Evolutionary conservation across 2,797 vertebrate genomes (phyloP).

Genomic region (Leucoraja ocellata): DNA sequence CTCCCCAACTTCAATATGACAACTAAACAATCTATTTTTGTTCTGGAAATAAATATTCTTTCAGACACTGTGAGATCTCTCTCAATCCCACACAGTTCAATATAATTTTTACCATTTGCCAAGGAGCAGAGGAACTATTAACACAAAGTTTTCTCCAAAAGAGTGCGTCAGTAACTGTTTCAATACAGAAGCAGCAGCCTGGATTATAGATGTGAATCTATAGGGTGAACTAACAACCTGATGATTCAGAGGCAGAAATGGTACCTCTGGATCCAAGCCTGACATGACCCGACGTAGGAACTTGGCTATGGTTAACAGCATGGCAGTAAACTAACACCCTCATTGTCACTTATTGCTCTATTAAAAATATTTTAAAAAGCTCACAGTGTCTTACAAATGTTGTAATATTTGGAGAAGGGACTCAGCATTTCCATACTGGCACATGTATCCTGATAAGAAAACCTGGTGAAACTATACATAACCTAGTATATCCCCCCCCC

Average conservation of each 20-base stretch:
- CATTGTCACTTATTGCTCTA: not conserved
- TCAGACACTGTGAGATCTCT: not conserved
- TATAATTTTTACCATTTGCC: too few species aligned
- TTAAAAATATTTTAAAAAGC: not conserved
- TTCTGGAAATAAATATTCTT: not conserved
- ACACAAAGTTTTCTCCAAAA: not conserved
- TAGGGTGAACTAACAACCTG: too few species aligned
- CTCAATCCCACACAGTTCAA: not conserved
- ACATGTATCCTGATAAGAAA: not conserved
- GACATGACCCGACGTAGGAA: not conserved
- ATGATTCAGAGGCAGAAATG: too few species aligned
- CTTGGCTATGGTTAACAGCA: not conserved
- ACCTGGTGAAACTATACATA: not conserved
- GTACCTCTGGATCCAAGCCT: not conserved
- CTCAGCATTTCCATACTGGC: not conserved
- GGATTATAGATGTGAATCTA: too few species aligned
- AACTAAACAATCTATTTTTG: not conserved
- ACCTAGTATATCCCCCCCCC: not conserved
- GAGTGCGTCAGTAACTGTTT: not conserved
- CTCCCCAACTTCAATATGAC: not conserved
- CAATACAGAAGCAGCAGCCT: too few species aligned
- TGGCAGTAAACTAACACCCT: not conserved
- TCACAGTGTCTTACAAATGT: not conserved
- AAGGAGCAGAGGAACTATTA: too few species aligned
- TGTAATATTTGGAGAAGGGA: not conserved